Conservation (phyloP, 1,140 invertebrate species). For the Neotoxoptera formosana region DNA sequence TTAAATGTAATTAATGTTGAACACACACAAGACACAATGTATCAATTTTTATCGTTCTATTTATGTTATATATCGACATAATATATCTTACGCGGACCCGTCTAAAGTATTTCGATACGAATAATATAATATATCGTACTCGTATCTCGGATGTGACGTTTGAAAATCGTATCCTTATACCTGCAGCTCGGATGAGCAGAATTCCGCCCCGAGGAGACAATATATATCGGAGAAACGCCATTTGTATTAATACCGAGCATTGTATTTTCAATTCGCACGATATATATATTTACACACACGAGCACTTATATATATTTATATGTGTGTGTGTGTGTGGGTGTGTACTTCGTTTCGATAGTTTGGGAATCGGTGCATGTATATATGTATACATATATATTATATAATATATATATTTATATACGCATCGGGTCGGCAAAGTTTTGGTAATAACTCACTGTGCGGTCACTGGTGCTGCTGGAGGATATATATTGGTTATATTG, state of each 20-base stretch:
- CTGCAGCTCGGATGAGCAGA: neutral
- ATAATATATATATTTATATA: neutral
- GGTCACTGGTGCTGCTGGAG: neutral
- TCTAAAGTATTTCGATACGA: neutral
- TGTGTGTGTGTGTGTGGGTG: neutral
- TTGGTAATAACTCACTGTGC: constrained; percentile 11
- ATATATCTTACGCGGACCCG: neutral
- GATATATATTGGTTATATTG: neutral
- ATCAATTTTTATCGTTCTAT: neutral
- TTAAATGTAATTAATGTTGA: neutral
- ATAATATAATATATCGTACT: neutral
- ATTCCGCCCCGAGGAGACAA: neutral
- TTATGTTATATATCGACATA: neutral
- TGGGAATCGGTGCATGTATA: neutral
- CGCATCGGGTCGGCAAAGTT: constrained; percentile 5
- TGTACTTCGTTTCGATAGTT: neutral
- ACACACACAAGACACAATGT: neutral
- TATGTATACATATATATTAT: too few relatives aligned
- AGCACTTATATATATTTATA: too few relatives aligned
- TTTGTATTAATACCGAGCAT: neutral
- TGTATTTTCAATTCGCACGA: neutral
- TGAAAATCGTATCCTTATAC: neutral
- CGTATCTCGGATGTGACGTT: neutral
- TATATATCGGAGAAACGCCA: neutral
- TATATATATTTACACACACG: neutral